phyloP scores from a whole-genome alignment of 2,797 vertebrate species.

The Chelonia mydas region DNA sequence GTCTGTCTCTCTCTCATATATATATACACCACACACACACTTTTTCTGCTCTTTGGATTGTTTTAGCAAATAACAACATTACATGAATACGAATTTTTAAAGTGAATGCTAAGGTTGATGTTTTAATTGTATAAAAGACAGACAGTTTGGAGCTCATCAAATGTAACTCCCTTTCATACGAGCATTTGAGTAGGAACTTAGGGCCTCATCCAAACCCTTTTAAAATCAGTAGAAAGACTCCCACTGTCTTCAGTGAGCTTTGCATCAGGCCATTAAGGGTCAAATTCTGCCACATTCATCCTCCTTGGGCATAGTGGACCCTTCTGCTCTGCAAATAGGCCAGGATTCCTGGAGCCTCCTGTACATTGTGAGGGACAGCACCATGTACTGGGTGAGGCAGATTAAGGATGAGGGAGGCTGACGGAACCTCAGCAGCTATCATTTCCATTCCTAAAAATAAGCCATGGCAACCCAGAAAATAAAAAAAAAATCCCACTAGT shows the following conservation, averaged over 20 bases:
- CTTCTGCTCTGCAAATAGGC: neutral
- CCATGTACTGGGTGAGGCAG: neutral
- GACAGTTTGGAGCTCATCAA: neutral
- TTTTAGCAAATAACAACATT: neutral
- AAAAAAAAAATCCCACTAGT: neutral
- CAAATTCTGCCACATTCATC: neutral
- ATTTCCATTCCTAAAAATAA: neutral
- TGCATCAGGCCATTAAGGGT: neutral
- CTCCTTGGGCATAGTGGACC: neutral
- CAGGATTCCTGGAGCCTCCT: neutral
- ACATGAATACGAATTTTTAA: neutral
- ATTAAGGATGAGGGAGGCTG: neutral
- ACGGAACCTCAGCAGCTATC: neutral
- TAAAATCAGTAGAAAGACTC: neutral
- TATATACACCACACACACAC: neutral
- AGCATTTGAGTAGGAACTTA: neutral
- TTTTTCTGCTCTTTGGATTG: neutral
- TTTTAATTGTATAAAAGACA: slow-evolving; percentile 27
- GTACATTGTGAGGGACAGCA: neutral
- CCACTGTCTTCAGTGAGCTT: fast-evolving
- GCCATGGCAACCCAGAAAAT: neutral
- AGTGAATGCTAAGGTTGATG: slow-evolving; percentile 7
- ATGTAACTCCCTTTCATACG: neutral
- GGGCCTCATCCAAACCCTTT: neutral
- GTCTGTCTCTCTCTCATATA: neutral